Conservation (phyloP, 2,888 invertebrate genomes). For the Catocala fraxini region DNA sequence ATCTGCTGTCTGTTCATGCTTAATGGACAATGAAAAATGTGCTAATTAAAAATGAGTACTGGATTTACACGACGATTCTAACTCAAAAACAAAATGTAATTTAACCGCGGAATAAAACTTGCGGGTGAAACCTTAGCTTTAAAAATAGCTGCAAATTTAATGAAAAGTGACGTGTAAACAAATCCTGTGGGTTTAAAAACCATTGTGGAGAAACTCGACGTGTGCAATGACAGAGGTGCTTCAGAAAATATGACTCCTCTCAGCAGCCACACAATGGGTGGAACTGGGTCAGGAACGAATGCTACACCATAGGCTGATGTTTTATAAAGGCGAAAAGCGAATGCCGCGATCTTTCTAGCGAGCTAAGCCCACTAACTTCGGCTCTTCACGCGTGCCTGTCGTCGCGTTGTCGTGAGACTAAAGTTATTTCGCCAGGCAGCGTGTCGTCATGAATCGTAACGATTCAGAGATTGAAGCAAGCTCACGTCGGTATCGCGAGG, state of each 20-base stretch:
- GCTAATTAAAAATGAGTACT: no score
- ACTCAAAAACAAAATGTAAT: no score
- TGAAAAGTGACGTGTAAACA: conserved; percentile 14
- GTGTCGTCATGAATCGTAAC: no score
- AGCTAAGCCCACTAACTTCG: no score
- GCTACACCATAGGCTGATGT: conserved; percentile 41
- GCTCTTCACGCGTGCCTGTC: no score
- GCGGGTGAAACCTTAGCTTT: conserved; percentile 8
- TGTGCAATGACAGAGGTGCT: conserved; percentile 53
- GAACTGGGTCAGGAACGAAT: conserved; percentile 56
- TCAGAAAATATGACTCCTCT: conserved; percentile 59
- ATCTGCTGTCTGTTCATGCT: no score
- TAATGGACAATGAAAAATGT: no score
- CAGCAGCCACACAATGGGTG: conserved; percentile 49
- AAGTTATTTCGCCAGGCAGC: no score
- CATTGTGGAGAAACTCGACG: conserved; percentile 30
- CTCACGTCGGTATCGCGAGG: no score
- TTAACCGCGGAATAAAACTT: no score
- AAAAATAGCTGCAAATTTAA: conserved; percentile 15
- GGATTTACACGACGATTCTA: no score
- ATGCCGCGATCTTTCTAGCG: background rate
- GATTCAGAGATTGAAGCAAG: background rate
- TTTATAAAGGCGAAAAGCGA: conserved; percentile 25
- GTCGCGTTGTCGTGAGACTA: no score
- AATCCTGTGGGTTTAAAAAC: conserved; percentile 18